Conservation (phyloP, 1,140 invertebrate species). For the Lethrus apterus region DNA sequence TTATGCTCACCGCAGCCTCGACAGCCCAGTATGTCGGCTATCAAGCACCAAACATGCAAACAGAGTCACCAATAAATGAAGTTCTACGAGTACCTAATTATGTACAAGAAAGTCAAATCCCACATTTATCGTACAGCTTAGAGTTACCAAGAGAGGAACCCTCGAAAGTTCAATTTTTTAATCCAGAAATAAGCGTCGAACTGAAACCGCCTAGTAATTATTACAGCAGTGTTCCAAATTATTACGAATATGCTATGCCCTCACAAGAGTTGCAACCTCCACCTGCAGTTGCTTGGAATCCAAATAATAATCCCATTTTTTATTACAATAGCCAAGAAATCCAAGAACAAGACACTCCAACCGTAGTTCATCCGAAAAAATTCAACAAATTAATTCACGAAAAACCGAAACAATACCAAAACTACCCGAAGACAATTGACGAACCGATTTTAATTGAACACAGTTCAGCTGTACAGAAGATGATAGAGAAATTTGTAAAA, state of each 20-base stretch:
- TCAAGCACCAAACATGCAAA: too few relatives aligned
- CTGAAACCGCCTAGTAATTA: not conserved
- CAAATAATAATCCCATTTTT: constrained; percentile 36
- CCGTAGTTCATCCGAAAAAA: constrained; percentile 36
- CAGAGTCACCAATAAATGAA: too few relatives aligned
- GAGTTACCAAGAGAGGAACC: too few relatives aligned
- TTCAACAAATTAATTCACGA: constrained; percentile 34
- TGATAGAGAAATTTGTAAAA: constrained; percentile 31
- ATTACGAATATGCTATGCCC: constrained; percentile 32
- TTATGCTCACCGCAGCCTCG: too few relatives aligned
- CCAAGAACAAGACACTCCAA: constrained; percentile 30
- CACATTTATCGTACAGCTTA: too few relatives aligned
- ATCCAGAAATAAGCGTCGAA: not conserved
- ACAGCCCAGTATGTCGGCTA: too few relatives aligned
- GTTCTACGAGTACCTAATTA: too few relatives aligned
- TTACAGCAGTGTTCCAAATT: not conserved
- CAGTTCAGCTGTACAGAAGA: constrained; percentile 29
- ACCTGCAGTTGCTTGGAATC: constrained; percentile 32
- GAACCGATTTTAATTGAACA: constrained; percentile 27
- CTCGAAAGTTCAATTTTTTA: not conserved
- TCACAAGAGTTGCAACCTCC: constrained; percentile 33
- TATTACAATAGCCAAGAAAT: constrained; percentile 32
- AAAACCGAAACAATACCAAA: constrained; percentile 32
- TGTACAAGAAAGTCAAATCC: too few relatives aligned
- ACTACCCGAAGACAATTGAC: constrained; percentile 30